These are phyloP conservation scores for Pimephales promelas DNA, from an alignment of 2,113 vertebrate species.

Conservation along the genomic window DNA sequence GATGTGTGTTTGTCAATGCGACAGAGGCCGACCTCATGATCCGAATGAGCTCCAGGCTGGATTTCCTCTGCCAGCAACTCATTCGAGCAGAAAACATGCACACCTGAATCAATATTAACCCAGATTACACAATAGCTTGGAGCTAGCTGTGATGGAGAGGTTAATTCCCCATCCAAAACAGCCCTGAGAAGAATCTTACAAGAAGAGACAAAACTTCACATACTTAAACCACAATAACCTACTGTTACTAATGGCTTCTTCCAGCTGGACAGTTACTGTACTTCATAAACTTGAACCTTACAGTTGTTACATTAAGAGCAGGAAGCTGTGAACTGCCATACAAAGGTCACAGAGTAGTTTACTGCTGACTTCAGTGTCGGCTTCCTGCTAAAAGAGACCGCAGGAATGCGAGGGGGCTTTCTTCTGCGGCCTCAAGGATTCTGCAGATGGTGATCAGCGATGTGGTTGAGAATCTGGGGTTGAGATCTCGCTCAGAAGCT, in stretches of 20 bases:
- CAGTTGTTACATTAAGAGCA: slow-evolving; percentile 20
- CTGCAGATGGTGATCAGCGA: slow-evolving; percentile 37
- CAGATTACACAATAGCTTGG: slow-evolving; percentile 32
- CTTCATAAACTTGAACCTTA: slow-evolving; percentile 15
- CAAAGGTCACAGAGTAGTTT: slow-evolving; percentile 13
- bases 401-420: slow-evolving; percentile 46
- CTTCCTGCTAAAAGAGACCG: slow-evolving; percentile 32
- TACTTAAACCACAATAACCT: slow-evolving; percentile 10
- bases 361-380: slow-evolving; percentile 25
- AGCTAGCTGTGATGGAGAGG: background rate
- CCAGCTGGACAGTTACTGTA: slow-evolving; percentile 20
- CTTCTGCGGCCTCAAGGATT: slow-evolving; percentile 29
- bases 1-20: background rate
- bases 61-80: slow-evolving; percentile 1
- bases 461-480: slow-evolving; percentile 12
- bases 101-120: slow-evolving; percentile 40
- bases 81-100: slow-evolving; percentile 20
- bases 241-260: slow-evolving; percentile 5
- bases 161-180: slow-evolving; percentile 21
- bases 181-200: slow-evolving; percentile 1
- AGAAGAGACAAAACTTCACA: background rate
- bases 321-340: slow-evolving; percentile 3
- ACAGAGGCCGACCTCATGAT: background rate
- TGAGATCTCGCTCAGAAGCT: slow-evolving; percentile 31
- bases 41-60: background rate